Evolutionary conservation across 2,797 vertebrate genomes (phyloP), one percentile per base, ranked within the genome.

Genomic region (Gymnoscopelus braueri): DNA sequence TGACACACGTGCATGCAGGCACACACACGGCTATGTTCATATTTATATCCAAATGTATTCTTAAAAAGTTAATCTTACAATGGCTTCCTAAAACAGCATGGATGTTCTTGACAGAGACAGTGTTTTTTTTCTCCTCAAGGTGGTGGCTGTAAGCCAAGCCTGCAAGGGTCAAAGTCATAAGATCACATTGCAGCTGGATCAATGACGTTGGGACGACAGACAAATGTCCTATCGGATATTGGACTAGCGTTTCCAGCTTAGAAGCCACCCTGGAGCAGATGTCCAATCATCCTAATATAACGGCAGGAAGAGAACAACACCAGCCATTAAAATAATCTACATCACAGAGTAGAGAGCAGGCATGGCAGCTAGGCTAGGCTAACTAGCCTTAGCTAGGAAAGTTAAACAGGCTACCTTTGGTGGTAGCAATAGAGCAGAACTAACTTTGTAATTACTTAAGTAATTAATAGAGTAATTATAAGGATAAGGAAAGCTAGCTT

Each of bases 271-370:
- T 73, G 74, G 78, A 90, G 80, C 89, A 89, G 89, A 90, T 91
- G 89, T 89, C 87, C 89, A 91, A 89, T 90, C 88, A 85, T 87
- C 82, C 88, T 88, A 89, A 90, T 90, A 91, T 85, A 85, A 84
- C 84, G 88, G 84, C 89, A 89, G 86, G 77, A 85, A 88, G 51
- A 84, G 82, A 84, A 84, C 80, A 90, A 83, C 86, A 83, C 79
- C 81, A 77, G 78, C 83, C 82, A 89, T 87, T 90, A 87, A 88
- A 88, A 85, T 77, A 77, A 81, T 81, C 77, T 79, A 81, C 83
- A 81, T 84, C 71, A 57, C 66, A 32, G 60, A 72, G 82, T 83
- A 86, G 80, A 68, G 82, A 85, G 75, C 67, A 59, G 56, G 48
- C 39, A 51, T 73, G 59, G 61, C 57, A n/a, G 29, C 57, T 70